phyloP scores from a whole-genome alignment of 2,888 invertebrate genomes.

The Therioaphis trifolii region DNA sequence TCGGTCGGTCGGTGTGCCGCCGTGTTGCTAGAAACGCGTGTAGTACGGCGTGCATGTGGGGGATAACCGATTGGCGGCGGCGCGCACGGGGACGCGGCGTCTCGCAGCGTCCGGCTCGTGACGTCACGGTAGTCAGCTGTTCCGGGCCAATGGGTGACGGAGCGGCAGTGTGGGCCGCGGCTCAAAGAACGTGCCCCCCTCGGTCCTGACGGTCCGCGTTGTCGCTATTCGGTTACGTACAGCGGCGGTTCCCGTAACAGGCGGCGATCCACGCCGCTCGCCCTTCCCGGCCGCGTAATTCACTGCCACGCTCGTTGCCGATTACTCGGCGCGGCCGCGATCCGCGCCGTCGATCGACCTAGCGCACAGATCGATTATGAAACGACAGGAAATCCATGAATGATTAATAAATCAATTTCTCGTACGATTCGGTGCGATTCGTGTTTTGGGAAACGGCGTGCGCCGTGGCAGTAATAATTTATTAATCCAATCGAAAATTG shows the following conservation, averaged over 20 bases:
- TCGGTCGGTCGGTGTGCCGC: slow-evolving; percentile 32
- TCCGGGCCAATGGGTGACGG: slow-evolving; percentile 31
- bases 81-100: slow-evolving; percentile 19
- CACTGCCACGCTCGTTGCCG: too few species aligned
- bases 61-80: slow-evolving; percentile 50
- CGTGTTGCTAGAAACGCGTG: slow-evolving; percentile 50
- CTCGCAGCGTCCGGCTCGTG: slow-evolving; percentile 49
- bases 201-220: background rate
- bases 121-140: slow-evolving; percentile 59
- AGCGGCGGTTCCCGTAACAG: too few species aligned
- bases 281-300: too few species aligned
- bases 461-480: too few species aligned
- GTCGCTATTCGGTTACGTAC: slow-evolving; percentile 2
- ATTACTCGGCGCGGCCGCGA: background rate
- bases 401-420: too few species aligned
- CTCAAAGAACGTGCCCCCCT: slow-evolving; percentile 12
- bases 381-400: too few species aligned
- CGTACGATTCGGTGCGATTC: too few species aligned
- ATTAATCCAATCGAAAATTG: too few species aligned
- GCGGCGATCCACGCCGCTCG: background rate
- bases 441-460: too few species aligned
- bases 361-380: too few species aligned
- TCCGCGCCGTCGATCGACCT: background rate
- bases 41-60: slow-evolving; percentile 54
- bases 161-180: too few species aligned